Percentiles rank a stretch among this genome's conserved stretches.
Conservation (phyloP, 2,797 vertebrate species). For the Setipinna tenuifilis region DNA sequence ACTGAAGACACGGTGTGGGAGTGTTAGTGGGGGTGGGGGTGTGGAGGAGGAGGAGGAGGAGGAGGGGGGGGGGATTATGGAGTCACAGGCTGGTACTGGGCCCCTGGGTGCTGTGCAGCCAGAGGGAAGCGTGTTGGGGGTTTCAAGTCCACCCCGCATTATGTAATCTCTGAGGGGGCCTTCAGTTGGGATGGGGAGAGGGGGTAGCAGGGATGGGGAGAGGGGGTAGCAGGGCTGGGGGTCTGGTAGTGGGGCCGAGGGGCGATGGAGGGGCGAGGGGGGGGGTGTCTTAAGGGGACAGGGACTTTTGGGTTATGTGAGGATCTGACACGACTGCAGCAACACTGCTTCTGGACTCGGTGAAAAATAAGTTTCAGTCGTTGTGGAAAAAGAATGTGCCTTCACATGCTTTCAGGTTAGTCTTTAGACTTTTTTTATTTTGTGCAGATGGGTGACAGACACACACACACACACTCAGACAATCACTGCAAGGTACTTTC, state of each 20-base stretch:
- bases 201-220: neutral
- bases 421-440: neutral
- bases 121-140: conserved; percentile 65
- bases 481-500: conserved; percentile 42
- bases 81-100: conserved; percentile 1
- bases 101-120: conserved; percentile 27
- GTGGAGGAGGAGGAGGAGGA: conserved; percentile 23
- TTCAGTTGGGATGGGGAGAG: conserved; percentile 23
- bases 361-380: neutral
- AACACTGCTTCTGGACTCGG: neutral
- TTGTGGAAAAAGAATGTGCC: neutral
- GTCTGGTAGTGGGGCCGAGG: too few relatives aligned
- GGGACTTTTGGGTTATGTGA: neutral
- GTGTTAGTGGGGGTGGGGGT: conserved; percentile 29
- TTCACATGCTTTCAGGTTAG: neutral
- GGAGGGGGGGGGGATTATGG: neutral
- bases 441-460: neutral
- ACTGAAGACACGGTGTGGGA: neutral
- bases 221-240: too few relatives aligned
- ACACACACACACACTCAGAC: conserved; percentile 28
- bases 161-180: conserved; percentile 67
- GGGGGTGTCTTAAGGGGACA: conserved; percentile 16
- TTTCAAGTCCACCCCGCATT: conserved; percentile 64
- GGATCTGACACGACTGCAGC: neutral
- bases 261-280: neutral